These are phyloP conservation scores for Emydura subglobosa DNA, from an alignment of 2,113 vertebrate genomes.

Conservation along the genomic window DNA sequence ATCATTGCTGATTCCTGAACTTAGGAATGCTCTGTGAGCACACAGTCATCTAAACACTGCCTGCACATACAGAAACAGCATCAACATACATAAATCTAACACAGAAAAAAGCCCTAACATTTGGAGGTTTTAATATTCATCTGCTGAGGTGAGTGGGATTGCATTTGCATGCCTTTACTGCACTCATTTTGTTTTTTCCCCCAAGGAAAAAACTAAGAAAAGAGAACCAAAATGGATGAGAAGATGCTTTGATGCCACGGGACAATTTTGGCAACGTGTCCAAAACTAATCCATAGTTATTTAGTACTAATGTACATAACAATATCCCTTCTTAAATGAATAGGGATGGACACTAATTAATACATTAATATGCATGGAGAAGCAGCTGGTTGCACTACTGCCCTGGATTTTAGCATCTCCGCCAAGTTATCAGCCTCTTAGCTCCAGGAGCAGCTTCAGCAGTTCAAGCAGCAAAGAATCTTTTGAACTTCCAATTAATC, in stretches of 20 bases:
- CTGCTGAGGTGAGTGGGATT: conserved; percentile 48
- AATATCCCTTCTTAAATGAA: conserved; percentile 53
- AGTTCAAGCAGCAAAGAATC: conserved; percentile 13
- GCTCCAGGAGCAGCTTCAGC: background rate
- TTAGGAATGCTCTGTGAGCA: conserved; percentile 33
- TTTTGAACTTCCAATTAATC: background rate
- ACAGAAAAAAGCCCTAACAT: conserved; percentile 41
- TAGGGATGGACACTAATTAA: conserved; percentile 51
- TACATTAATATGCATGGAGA: conserved; percentile 30
- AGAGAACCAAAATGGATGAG: background rate
- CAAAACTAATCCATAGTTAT: conserved; percentile 51
- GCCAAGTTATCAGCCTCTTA: background rate
- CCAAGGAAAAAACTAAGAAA: background rate
- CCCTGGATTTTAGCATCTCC: background rate
- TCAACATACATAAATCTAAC: conserved; percentile 17
- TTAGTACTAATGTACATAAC: conserved; percentile 9
- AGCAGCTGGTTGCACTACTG: conserved; percentile 28
- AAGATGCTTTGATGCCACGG: conserved; percentile 53
- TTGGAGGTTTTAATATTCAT: conserved; percentile 66
- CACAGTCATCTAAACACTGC: conserved; percentile 52
- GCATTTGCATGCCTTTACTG: conserved; percentile 64
- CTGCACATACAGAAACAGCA: conserved; percentile 55
- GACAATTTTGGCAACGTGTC: conserved; percentile 38
- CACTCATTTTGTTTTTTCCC: background rate
- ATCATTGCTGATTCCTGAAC: conserved; percentile 48